Base-by-base conservation (phyloP, 1,140 invertebrate genomes). In the Sycophaga agraensis region DNA sequence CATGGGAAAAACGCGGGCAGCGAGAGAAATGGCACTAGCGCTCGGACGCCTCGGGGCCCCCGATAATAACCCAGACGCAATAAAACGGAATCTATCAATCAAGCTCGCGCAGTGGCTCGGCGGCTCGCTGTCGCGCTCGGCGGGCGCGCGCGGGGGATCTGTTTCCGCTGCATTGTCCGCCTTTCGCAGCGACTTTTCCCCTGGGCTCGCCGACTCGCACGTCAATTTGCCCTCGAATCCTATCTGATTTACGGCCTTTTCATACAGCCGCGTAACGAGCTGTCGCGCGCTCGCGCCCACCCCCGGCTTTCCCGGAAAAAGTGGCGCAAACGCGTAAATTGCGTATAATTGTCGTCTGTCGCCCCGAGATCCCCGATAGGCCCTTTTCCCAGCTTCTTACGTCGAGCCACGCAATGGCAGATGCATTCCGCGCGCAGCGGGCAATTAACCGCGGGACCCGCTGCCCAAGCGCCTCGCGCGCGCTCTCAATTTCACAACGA, bases 71-170 rank as follows among this genome's bases (percentile, higher is more conserved):
- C 22, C n/a, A 28, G 37, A 11, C 12, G 54, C 28, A 46, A 56
- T 56, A 34, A 45, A 56, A 39, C 7, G 9, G 21, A 48, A 58
- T 58, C 55, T 48, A 58, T 58, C 45, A 58, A 58, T 49, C 55
- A 49, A 58, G 16, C 4, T 31, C 11, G 28, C 11, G 28, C 28
- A 11, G 4, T 6, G 4, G 4, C 28, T 31, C 4, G 5, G 11
- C 28, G 28, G 5, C 28, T 31, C 11, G 11, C 11, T 31, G 11
- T 31, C 28, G 28, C 28, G 28, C 28, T 11, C 5, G 5, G 28
- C 28, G 5, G 28, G 4, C 28, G 28, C 28, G 28, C n/a, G n/a
- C 37, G 37, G n/a, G n/a, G 6, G 37, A 39, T 48, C 24, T 8
- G 17, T 7, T 5, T 45, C 21, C n/a, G n/a, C n/a, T n/a, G n/a